phyloP scores from a whole-genome alignment of 2,888 invertebrate genomes.

The Abscondita cerata region DNA sequence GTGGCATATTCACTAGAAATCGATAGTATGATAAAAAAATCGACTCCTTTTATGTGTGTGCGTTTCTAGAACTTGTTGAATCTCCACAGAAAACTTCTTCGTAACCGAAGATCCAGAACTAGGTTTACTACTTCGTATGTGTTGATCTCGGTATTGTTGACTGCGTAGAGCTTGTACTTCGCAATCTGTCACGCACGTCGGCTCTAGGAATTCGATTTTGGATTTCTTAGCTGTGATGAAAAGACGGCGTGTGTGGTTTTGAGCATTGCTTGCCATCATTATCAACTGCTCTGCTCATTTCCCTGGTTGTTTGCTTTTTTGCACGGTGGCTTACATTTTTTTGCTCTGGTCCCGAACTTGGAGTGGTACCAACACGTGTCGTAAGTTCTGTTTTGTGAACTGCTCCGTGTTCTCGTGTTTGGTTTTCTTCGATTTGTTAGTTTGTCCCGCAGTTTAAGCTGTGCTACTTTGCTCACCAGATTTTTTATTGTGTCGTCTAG shows the following conservation, averaged over 20 bases:
- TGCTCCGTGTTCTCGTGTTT: no score
- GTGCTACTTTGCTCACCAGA: neutral
- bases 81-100: no score
- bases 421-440: no score
- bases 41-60: constrained; percentile 49
- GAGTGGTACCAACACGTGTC: constrained; percentile 33
- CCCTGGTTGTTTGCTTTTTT: no score
- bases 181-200: constrained; percentile 31
- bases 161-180: constrained; percentile 45
- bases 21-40: constrained; percentile 47
- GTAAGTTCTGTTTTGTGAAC: neutral
- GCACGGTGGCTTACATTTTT: neutral
- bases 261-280: neutral
- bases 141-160: constrained; percentile 46
- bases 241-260: no score
- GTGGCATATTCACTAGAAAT: constrained; percentile 46
- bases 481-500: constrained; percentile 1
- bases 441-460: neutral
- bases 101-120: constrained; percentile 44
- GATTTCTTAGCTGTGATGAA: neutral
- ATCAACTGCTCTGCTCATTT: constrained; percentile 22
- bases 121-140: constrained; percentile 38
- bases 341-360: constrained; percentile 15
- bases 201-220: constrained; percentile 4
- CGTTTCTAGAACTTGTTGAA: constrained; percentile 50